A percentile compares a stretch with the other conserved stretches of the same genome.
Evolutionary conservation across 2,797 vertebrate species (phyloP).

Genomic region (Diceros bicornis): DNA sequence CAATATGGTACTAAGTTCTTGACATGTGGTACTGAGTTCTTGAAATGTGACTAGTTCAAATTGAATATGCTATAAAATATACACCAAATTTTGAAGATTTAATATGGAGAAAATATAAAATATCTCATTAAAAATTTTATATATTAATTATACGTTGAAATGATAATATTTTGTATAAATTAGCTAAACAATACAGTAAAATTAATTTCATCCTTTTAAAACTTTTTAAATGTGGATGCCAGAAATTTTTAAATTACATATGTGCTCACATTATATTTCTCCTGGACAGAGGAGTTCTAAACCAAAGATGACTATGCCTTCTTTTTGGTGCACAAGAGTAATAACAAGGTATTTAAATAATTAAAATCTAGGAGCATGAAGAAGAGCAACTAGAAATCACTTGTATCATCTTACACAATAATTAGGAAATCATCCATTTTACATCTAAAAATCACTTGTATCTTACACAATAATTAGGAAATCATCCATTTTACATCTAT

Average conservation of each 20-base stretch:
- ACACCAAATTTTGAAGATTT: neutral
- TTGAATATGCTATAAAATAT: neutral
- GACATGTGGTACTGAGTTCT: neutral
- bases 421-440: too few relatives aligned
- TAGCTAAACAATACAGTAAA: neutral
- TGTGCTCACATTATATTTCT: neutral
- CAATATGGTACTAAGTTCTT: neutral
- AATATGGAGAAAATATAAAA: neutral
- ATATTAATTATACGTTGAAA: neutral
- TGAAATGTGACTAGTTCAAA: neutral
- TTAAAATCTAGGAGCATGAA: conserved; percentile 49
- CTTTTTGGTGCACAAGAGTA: neutral
- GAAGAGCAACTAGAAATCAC: conserved; percentile 29
- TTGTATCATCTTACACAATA: too few relatives aligned
- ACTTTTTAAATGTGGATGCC: neutral
- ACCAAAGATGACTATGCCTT: conserved; percentile 33
- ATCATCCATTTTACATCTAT: neutral
- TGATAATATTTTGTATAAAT: neutral
- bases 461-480: neutral
- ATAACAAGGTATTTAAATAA: conserved; percentile 53
- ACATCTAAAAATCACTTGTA: conserved; percentile 16
- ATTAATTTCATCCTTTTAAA: conserved; percentile 6
- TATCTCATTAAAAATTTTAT: neutral
- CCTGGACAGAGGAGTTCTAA: conserved; percentile 8
- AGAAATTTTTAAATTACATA: conserved; percentile 27